A percentile compares a stretch with the other conserved stretches of the same genome.
These are phyloP conservation scores for Drosophila demipolita DNA, from an alignment of 2,888 invertebrate genomes.

Conservation along the genomic window DNA sequence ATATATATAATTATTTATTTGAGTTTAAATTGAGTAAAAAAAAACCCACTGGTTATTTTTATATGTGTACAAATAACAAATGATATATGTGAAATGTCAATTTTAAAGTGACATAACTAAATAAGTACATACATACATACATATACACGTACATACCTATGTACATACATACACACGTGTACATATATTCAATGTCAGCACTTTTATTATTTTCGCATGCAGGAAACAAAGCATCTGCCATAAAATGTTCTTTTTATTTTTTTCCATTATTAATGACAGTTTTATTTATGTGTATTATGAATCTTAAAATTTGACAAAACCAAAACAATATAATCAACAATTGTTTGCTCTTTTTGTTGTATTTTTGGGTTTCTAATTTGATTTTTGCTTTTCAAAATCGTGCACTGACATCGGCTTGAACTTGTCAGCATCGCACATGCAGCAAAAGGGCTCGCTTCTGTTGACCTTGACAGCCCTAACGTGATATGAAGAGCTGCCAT, in stretches of 20 bases:
- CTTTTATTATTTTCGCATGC: constrained; percentile 45
- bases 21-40: not conserved
- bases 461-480: too few relatives aligned
- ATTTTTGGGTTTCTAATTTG: not conserved
- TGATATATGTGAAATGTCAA: not conserved
- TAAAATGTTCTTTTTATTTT: constrained; percentile 13
- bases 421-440: too few relatives aligned
- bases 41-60: not conserved
- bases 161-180: not conserved
- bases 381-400: not conserved
- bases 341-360: constrained; percentile 26
- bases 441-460: too few relatives aligned
- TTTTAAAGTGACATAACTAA: not conserved
- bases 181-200: constrained; percentile 54
- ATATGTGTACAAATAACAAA: not conserved
- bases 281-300: constrained; percentile 31
- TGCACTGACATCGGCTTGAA: too few relatives aligned
- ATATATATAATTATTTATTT: not conserved
- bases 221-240: constrained; percentile 23
- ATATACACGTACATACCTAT: not conserved
- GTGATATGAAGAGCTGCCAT: constrained; percentile 55
- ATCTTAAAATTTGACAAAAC: constrained; percentile 4
- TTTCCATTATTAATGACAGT: constrained; percentile 36
- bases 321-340: constrained; percentile 6
- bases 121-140: not conserved